Conservation (phyloP, 1,140 invertebrate species). For the Mesaphorura yosii region DNA sequence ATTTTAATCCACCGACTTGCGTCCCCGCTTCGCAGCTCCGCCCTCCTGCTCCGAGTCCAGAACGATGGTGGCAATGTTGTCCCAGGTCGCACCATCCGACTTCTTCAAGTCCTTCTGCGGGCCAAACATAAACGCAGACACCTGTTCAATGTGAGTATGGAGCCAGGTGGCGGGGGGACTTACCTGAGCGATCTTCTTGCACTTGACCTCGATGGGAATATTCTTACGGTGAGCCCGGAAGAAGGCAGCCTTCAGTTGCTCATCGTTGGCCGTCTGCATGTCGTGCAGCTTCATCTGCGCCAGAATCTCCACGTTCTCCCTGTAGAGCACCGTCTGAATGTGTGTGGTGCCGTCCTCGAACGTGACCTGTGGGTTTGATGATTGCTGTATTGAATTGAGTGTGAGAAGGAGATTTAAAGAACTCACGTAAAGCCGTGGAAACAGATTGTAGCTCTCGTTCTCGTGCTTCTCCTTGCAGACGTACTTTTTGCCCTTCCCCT, state of each 20-base stretch:
- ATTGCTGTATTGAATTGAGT: neutral
- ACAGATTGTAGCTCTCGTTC: conserved; percentile 9
- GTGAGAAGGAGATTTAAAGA: neutral
- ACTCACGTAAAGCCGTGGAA: conserved; percentile 16
- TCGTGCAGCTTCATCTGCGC: conserved; percentile 7
- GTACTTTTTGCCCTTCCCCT: conserved; percentile 20
- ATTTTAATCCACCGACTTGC: neutral
- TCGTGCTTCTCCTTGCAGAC: conserved; percentile 19
- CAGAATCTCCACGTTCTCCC: conserved; percentile 13
- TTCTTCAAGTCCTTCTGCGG: conserved; percentile 7
- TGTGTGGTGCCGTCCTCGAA: conserved; percentile 14
- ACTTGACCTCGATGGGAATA: conserved; percentile 2
- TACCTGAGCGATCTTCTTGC: conserved; percentile 5
- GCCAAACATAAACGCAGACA: neutral
- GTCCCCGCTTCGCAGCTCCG: neutral
- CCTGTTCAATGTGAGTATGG: too few relatives aligned
- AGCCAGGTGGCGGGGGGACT: neutral
- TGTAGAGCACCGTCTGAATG: conserved; percentile 7
- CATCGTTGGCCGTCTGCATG: conserved; percentile 6
- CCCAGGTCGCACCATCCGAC: conserved; percentile 3
- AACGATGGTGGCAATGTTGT: conserved; percentile 4
- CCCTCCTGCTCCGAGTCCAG: neutral
- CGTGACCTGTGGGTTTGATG: too few relatives aligned
- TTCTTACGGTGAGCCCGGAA: neutral
- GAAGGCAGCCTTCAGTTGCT: neutral